Evolutionary conservation across 2,113 vertebrate species (phyloP), one percentile per base, ranked within the genome.

Genomic region (Ceyx margarethae): DNA sequence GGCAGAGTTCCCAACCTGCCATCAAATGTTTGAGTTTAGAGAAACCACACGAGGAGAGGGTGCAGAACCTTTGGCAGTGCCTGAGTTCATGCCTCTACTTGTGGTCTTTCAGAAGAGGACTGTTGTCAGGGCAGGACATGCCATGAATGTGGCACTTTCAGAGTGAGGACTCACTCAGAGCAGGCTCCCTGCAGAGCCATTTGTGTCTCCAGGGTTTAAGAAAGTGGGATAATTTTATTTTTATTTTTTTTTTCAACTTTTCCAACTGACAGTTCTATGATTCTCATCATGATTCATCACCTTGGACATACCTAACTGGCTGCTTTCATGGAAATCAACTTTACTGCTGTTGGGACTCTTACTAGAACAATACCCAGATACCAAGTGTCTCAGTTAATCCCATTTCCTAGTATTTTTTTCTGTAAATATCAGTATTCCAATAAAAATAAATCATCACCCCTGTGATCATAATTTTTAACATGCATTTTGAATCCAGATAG

Each of bases 281-380:
- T 76, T 85, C 22, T 46, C 22, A 0, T 42, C 73, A 28, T 3
- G 42, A 7, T 58, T 35, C 35, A 35, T 42, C 53, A 26, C 29
- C n/a, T 29, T 1, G 0, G 62, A 62, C 77, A n/a, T 46, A 23
- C 0, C 0, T 35, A 9, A 28, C 29, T 72, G 48, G 13, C 48
- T 81, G 42, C 28, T 35, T 48, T 10, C 15, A 40, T 62, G 74
- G 31, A 84, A 53, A 65, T 29, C 26, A 57, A 42, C 60, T 84
- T 65, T 26, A 40, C 15, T 65, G 37, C 53, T 72, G 28, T 50
- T 66, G 62, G 23, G 35, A 33, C n/a, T 40, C 8, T 37, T 65
- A 25, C 29, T 60, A 33, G 61, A 54, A 33, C 0, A 9, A 19
- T 15, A 42, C 10, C 26, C 67, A 29, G 50, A 48, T 43, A 60